Base-by-base conservation (phyloP, 2,888 invertebrate species). In the Epirrita christyi region DNA sequence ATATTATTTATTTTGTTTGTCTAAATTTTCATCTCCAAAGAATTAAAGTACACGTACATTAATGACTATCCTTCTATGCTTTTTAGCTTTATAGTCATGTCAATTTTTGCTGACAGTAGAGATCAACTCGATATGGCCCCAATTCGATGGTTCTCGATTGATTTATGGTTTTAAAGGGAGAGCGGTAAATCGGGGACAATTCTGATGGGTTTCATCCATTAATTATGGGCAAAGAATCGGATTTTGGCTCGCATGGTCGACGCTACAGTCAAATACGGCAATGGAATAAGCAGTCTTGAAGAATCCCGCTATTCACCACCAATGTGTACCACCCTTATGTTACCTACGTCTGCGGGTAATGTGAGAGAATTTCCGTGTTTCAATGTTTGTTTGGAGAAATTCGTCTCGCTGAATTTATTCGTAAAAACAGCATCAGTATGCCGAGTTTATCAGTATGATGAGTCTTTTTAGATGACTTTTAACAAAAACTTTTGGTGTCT, bases 361-460 rank as follows among this genome's bases (percentile, higher is more conserved):
- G 60, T 57, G 59, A 61, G 55, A 51, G 59, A 50, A 61, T 60
- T 63, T 60, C 45, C 48, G 52, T 60, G 51, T 55, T 63, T 45
- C 64, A 59, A 59, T 63, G 58, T 54, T 47, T 53, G 60, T 65
- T 63, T 53, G 56, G 63, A 55, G 63, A 59, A 58, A 59, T 55
- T 63, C 51, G 49, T 55, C 27, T 52, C 29, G 13, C 21, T n/a
- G 49, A 49, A 45, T 49, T 38, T 54, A 38, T 49, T 34, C 38
- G 9, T n/a, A 38, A 44, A 49, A 49, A 44, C 43, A 49, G 45
- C 29, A 32, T 28, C 11, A 10, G 15, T 37, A 37, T 11, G 14
- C 38, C 32, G 36, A n/a, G n/a, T n/a, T n/a, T n/a, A n/a, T n/a
- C n/a, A n/a, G n/a, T n/a, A n/a, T n/a, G n/a, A 36, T 14, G 27